Conservation (phyloP, 1,140 invertebrate species). For the Pachypsylla venusta region DNA sequence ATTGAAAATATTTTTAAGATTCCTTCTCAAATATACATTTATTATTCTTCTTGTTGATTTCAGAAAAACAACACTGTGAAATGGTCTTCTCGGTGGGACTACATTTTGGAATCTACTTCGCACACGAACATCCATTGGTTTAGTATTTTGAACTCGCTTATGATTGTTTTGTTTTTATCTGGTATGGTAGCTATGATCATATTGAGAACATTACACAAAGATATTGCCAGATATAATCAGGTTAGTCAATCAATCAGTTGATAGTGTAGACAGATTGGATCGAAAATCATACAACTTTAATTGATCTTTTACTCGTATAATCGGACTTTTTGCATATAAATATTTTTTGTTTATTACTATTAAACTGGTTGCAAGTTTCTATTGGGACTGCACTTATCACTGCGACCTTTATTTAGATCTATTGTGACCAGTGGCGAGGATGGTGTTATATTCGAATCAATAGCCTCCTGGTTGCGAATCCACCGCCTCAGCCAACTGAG, state of each 20-base stretch:
- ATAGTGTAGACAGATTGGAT: no score
- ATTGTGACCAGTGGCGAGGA: no score
- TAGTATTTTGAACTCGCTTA: slow-evolving; percentile 77
- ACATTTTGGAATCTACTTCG: slow-evolving; percentile 94
- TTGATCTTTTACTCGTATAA: no score
- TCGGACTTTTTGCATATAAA: background rate
- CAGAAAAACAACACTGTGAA: slow-evolving; percentile 70
- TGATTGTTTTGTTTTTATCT: slow-evolving; percentile 77
- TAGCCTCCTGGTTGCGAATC: no score
- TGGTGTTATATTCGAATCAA: no score
- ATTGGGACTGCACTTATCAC: no score
- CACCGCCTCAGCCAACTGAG: no score
- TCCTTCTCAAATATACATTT: background rate
- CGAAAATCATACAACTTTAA: no score
- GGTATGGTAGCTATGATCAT: slow-evolving; percentile 99
- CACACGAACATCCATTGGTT: slow-evolving; percentile 99
- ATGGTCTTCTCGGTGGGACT: slow-evolving; percentile 99
- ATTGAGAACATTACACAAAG: slow-evolving; percentile 90
- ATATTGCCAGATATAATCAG: slow-evolving; percentile 96
- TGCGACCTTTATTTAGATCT: no score
- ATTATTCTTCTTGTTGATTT: slow-evolving; percentile 22
- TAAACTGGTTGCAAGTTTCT: no score
- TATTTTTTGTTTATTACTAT: slow-evolving; percentile 18
- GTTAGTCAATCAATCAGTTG: slow-evolving; percentile 37
- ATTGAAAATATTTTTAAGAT: background rate